Base-by-base conservation (phyloP, 2,888 invertebrate genomes). In the Litoditis marina region DNA sequence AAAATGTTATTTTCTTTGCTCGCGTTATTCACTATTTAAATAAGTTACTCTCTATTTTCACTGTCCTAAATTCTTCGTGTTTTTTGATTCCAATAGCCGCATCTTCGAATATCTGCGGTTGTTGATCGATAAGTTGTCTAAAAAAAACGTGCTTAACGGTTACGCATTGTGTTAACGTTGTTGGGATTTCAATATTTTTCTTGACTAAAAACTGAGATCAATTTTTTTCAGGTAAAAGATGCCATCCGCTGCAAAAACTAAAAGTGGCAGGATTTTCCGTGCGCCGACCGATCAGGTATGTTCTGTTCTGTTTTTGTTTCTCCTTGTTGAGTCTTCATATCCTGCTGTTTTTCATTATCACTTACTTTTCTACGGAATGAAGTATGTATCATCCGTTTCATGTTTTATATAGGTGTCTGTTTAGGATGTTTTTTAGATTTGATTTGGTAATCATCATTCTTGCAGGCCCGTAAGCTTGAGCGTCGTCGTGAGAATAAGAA, bases 261-360 rank as follows among this genome's bases (percentile, higher is more conserved):
- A 73, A 59, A 67, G 68, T 57, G 73, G 73, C 19, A 71, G 66
- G 55, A 63, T 63, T 36, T 73, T 55, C 47, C 63, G 73, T n/a
- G 73, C 73, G 28, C 73, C 73, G 19, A 70, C 70, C 7, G 73
- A 73, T 64, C 71, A 71, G 68, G 68, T 68, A 34, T 30, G 39
- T 50, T 27, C 6, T n/a, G n/a, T 49, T 27, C 2, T 31, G 32
- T 47, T 11, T 19, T 19, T 30, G 11, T 51, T 27, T 11, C 27
- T 49, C 2, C 7, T 25, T 39, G 39, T 31, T n/a, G 7, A 8
- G 7, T 30, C 11, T 11, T 13, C 13, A 32, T 19, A n/a, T 30
- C 16, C 22, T 53, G n/a, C 6, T 53, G 25, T 53, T 19, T 25
- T 19, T 55, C 19, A 22, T 42, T 27, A 8, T 19, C 31, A 42